Conservation (phyloP, 2,888 invertebrate species). For the Thalpophila matura region DNA sequence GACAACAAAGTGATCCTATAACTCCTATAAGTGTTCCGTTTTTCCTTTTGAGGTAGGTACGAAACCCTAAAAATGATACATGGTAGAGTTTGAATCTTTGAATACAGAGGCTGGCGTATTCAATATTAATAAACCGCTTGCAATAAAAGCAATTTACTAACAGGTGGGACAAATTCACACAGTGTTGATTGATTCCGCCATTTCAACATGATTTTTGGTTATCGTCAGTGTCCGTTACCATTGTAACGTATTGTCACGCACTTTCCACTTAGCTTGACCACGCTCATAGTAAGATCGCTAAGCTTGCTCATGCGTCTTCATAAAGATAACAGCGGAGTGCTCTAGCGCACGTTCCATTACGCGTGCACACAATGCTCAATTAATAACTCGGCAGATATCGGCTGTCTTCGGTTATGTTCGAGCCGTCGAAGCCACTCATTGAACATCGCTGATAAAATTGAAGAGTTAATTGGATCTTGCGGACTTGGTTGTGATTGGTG, state of each 20-base stretch:
- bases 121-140: no score
- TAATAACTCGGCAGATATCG: constrained; percentile 68
- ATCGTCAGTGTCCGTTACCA: neutral
- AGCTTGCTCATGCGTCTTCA: constrained; percentile 66
- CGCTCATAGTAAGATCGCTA: constrained; percentile 37
- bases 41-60: no score
- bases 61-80: no score
- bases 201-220: no score
- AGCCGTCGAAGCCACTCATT: constrained; percentile 60
- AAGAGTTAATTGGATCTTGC: constrained; percentile 62
- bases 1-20: no score
- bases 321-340: constrained; percentile 68
- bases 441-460: constrained; percentile 58
- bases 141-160: no score
- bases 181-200: no score
- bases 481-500: constrained; percentile 24
- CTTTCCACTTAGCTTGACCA: neutral
- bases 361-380: constrained; percentile 73
- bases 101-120: no score
- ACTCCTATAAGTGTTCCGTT: no score
- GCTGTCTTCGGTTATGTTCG: constrained; percentile 58
- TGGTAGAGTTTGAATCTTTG: no score
- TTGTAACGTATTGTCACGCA: neutral
- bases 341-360: constrained; percentile 68
- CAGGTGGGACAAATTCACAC: no score